Conservation (phyloP, 2,888 invertebrate genomes). For the Lymantria monacha region DNA sequence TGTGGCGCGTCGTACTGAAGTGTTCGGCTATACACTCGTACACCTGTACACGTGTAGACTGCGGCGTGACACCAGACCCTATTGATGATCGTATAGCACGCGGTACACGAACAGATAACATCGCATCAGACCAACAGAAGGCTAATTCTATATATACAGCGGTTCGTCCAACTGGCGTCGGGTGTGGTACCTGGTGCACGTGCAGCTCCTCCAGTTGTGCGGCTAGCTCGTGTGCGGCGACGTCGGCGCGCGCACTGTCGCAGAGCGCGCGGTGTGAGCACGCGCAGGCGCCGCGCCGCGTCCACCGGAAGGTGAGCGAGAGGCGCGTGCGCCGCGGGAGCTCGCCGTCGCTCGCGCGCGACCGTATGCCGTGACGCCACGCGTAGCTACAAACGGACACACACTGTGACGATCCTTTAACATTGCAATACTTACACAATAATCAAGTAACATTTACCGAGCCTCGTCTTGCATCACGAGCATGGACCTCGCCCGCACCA, state of each 20-base stretch:
- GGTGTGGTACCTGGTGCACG: slow-evolving; percentile 89
- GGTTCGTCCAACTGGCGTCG: too few relatives aligned
- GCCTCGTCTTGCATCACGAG: slow-evolving; percentile 91
- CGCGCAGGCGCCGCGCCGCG: slow-evolving; percentile 77
- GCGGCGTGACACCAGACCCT: neutral
- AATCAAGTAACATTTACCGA: slow-evolving; percentile 66
- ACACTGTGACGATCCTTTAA: too few relatives aligned
- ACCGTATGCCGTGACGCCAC: slow-evolving; percentile 94
- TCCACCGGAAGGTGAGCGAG: slow-evolving; percentile 93
- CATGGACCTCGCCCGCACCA: slow-evolving; percentile 88
- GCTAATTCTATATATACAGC: too few relatives aligned
- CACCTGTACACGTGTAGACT: slow-evolving; percentile 80
- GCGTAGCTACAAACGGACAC: slow-evolving; percentile 79
- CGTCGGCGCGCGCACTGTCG: slow-evolving; percentile 74
- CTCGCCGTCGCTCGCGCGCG: slow-evolving; percentile 88
- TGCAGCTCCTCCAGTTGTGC: slow-evolving; percentile 86
- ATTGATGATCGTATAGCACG: neutral
- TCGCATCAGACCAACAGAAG: too few relatives aligned
- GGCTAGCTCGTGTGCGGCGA: slow-evolving; percentile 79
- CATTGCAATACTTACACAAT: too few relatives aligned
- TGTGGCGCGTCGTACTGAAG: slow-evolving; percentile 96
- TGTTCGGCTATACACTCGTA: slow-evolving; percentile 97
- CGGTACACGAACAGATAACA: too few relatives aligned
- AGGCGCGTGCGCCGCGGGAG: slow-evolving; percentile 80
- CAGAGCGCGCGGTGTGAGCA: slow-evolving; percentile 86